Conservation (phyloP, 1,140 invertebrate genomes). For the Nasonia longicornis region DNA sequence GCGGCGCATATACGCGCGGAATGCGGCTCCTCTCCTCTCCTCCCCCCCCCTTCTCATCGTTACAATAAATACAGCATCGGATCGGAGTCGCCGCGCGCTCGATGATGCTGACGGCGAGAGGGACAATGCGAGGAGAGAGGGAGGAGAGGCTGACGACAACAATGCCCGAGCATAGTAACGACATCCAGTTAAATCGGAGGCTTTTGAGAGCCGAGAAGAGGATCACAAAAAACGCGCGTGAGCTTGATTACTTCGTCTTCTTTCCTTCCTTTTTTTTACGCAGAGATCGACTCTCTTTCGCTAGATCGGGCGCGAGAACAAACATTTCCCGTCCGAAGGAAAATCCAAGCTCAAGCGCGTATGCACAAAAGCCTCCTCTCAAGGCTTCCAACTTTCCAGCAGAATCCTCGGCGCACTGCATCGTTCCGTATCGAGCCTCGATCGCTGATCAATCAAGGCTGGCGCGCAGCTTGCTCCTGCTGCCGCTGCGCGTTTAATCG, state of each 20-base stretch:
- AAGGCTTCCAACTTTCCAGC: background rate
- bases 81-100: conserved; percentile 48
- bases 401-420: too few relatives aligned
- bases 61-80: conserved; percentile 66
- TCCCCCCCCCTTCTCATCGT: conserved; percentile 49
- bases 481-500: conserved; percentile 56
- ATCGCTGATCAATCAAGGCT: conserved; percentile 60
- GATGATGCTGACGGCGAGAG: conserved; percentile 42
- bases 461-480: conserved; percentile 31
- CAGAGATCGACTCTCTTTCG: background rate
- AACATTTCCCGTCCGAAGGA: background rate
- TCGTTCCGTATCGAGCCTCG: conserved; percentile 49
- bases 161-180: conserved; percentile 64
- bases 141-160: conserved; percentile 58
- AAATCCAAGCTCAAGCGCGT: background rate
- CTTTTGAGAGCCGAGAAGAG: conserved; percentile 8
- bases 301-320: background rate
- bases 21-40: conserved; percentile 57
- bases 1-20: conserved; percentile 64
- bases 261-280: background rate
- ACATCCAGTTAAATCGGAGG: conserved; percentile 63
- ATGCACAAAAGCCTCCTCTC: background rate
- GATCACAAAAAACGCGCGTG: background rate
- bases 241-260: conserved; percentile 31
- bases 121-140: conserved; percentile 24